A percentile compares a stretch with the other conserved stretches of the same genome.
phyloP scores from a whole-genome alignment of 2,113 vertebrate species.

The Epinephelus fuscoguttatus region DNA sequence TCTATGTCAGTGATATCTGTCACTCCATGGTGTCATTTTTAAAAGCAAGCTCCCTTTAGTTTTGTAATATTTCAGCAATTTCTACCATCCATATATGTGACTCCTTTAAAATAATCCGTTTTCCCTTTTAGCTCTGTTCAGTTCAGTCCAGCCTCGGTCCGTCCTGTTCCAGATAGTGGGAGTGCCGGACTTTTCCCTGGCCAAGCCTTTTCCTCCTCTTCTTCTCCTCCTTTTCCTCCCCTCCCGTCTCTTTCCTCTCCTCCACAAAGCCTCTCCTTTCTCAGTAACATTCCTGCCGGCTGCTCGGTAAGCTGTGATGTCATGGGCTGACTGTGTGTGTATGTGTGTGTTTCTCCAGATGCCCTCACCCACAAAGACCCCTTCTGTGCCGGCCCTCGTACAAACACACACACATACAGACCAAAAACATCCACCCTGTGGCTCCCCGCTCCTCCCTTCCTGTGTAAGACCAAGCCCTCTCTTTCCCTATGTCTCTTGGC shows the following conservation, averaged over 20 bases:
- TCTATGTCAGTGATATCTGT: slow-evolving; percentile 25
- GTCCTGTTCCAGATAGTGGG: slow-evolving; percentile 70
- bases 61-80: background rate
- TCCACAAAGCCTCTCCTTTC: slow-evolving; percentile 83
- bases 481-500: slow-evolving; percentile 3
- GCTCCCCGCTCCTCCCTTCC: slow-evolving; percentile 61
- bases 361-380: slow-evolving; percentile 76
- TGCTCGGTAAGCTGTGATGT: slow-evolving; percentile 77
- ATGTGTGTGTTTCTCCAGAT: slow-evolving; percentile 60
- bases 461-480: slow-evolving; percentile 40
- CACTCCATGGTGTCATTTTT: slow-evolving; percentile 42
- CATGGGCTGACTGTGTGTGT: slow-evolving; percentile 65
- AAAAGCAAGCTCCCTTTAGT: slow-evolving; percentile 1
- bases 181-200: slow-evolving; percentile 71
- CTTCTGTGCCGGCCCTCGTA: slow-evolving; percentile 55
- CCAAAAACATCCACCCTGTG: slow-evolving; percentile 68
- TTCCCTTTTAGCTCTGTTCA: slow-evolving; percentile 44
- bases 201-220: slow-evolving; percentile 80
- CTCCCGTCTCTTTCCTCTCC: slow-evolving; percentile 80
- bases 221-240: slow-evolving; percentile 79
- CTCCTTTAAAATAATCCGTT: slow-evolving; percentile 26
- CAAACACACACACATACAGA: slow-evolving; percentile 32
- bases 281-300: slow-evolving; percentile 74
- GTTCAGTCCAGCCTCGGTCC: slow-evolving; percentile 33
- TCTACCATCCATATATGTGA: background rate